phyloP scores from a whole-genome alignment of 2,113 vertebrate species.

The Columba janthina region DNA sequence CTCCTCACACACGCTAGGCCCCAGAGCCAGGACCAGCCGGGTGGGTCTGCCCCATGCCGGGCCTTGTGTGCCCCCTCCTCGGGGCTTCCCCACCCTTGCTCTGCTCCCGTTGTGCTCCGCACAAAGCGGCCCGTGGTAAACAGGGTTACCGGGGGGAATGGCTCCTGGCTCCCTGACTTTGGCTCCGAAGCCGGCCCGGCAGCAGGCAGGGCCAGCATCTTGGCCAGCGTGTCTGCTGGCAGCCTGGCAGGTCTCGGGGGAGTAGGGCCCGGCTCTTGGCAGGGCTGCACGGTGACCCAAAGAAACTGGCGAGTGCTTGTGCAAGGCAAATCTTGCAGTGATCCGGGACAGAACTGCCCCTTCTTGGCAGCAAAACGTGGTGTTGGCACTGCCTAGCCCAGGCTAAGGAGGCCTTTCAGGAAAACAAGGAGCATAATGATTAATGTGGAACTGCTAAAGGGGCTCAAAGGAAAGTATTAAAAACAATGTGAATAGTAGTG shows the following conservation, averaged over 20 bases:
- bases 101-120: neutral
- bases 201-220: neutral
- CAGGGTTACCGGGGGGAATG: neutral
- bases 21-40: fast-evolving
- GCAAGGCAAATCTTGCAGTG: neutral
- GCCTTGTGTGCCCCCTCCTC: too few species aligned
- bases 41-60: neutral
- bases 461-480: neutral
- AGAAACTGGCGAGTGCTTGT: neutral
- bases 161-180: neutral
- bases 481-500: neutral
- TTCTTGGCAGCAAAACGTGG: neutral
- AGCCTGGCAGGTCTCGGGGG: neutral
- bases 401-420: neutral
- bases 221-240: neutral
- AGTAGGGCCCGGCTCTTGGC: neutral
- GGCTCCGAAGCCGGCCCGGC: neutral
- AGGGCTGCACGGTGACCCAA: neutral
- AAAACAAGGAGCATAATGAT: neutral
- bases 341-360: neutral
- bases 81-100: too few species aligned
- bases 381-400: neutral
- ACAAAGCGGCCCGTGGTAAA: neutral
- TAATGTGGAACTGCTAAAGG: neutral
- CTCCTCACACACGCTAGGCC: fast-evolving